Percentiles rank a stretch among this genome's conserved stretches.
Evolutionary conservation across 2,113 vertebrate genomes (phyloP).

Genomic region (Chlorodrepanis virens): DNA sequence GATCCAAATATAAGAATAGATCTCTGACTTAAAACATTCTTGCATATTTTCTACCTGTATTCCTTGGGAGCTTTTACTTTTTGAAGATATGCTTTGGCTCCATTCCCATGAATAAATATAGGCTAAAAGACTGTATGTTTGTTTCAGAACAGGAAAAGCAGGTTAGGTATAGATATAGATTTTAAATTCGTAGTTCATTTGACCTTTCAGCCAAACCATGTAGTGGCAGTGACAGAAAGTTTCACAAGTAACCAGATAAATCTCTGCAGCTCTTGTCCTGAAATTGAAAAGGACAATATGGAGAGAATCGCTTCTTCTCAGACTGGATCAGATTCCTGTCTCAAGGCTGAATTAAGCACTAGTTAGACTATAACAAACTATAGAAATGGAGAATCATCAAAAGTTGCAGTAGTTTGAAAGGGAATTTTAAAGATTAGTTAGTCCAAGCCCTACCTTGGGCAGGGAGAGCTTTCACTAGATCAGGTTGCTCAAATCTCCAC

Average conservation of each 20-base stretch:
- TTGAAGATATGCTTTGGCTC: not conserved
- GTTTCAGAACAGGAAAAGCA: not conserved
- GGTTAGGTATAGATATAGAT: not conserved
- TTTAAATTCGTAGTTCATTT: not conserved
- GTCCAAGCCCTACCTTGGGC: fast-evolving
- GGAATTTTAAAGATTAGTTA: not conserved
- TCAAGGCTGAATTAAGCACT: not conserved
- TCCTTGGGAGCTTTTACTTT: not conserved
- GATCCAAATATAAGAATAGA: not conserved
- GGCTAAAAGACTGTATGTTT: not conserved
- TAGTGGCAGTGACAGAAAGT: not conserved
- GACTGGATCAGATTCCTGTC: not conserved
- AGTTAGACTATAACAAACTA: not conserved
- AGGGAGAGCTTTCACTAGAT: not conserved
- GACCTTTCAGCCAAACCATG: not conserved
- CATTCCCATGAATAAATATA: not conserved
- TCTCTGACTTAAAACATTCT: not conserved
- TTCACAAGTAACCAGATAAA: not conserved
- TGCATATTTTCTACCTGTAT: not conserved
- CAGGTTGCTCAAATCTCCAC: not conserved
- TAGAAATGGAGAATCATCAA: not conserved
- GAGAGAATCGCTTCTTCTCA: not conserved
- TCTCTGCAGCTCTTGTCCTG: not conserved
- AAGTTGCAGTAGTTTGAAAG: not conserved
- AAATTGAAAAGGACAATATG: not conserved